A percentile compares a stretch with the other conserved stretches of the same genome.
These are phyloP conservation scores for Esperia sulphurella DNA, from an alignment of 2,888 invertebrate species.

Conservation along the genomic window DNA sequence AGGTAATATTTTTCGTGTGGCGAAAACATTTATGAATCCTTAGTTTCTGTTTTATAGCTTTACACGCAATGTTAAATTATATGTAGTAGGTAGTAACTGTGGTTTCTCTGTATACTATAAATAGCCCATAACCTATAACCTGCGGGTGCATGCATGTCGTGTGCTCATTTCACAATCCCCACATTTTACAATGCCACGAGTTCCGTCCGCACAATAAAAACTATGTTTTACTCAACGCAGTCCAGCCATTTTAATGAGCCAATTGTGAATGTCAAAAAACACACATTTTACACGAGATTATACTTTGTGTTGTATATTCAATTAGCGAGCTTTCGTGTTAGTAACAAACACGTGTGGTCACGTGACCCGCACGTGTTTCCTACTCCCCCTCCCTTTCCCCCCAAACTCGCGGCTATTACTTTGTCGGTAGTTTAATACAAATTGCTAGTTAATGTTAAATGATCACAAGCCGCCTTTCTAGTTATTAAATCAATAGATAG, in stretches of 20 bases:
- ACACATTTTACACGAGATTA: conserved; percentile 32
- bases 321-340: conserved; percentile 40
- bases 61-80: too few relatives aligned
- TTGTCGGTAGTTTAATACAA: conserved; percentile 40
- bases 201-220: conserved; percentile 32
- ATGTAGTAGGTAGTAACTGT: not conserved
- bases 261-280: conserved; percentile 39
- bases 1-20: too few relatives aligned
- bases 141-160: conserved; percentile 19
- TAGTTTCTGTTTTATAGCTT: too few relatives aligned
- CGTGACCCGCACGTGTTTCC: conserved; percentile 37
- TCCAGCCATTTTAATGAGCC: conserved; percentile 51
- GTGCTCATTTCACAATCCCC: conserved; percentile 1
- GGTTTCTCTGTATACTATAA: not conserved
- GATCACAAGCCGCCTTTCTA: not conserved
- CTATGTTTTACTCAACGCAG: conserved; percentile 30
- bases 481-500: not conserved
- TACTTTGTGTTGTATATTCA: conserved; percentile 35
- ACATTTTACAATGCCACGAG: conserved; percentile 20
- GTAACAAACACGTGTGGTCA: conserved; percentile 30
- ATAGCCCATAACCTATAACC: not conserved
- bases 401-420: conserved; percentile 1
- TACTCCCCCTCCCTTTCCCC: conserved; percentile 7
- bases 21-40: too few relatives aligned
- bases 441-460: conserved; percentile 44